A percentile compares a stretch with the other conserved stretches of the same genome.
phyloP scores from a whole-genome alignment of 2,113 vertebrate species.

The Oceanites oceanicus region DNA sequence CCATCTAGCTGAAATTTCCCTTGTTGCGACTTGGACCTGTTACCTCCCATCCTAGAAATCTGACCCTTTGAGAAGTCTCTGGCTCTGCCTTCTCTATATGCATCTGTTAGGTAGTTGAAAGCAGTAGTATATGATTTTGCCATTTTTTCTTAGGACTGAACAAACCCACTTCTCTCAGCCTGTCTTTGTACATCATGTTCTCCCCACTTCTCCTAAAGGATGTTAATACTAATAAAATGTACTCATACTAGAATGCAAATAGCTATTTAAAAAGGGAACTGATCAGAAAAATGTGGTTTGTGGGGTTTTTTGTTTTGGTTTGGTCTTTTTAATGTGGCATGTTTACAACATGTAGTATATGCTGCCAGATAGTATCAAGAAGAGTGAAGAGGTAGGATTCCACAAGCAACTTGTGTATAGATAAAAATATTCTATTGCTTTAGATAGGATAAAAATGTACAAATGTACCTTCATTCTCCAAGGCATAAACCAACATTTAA shows the following conservation, averaged over 20 bases:
- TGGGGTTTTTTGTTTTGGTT: too few relatives aligned
- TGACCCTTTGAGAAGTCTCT: background rate
- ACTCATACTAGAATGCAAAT: background rate
- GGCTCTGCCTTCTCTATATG: background rate
- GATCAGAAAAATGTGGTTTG: background rate
- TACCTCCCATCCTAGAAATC: background rate
- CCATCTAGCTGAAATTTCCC: background rate
- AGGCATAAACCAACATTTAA: background rate
- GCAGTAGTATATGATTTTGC: background rate
- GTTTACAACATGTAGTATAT: background rate
- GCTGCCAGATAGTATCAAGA: background rate
- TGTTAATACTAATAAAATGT: background rate
- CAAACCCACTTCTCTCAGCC: background rate
- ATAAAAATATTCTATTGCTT: background rate
- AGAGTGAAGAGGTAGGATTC: background rate
- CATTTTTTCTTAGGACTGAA: background rate
- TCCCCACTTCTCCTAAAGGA: background rate
- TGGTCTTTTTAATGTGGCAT: too few relatives aligned
- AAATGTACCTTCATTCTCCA: background rate
- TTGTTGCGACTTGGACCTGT: background rate
- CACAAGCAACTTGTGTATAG: background rate
- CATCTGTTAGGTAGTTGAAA: background rate
- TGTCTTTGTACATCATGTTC: background rate
- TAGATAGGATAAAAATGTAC: background rate
- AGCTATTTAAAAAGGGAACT: background rate